Conservation (phyloP, 2,888 invertebrate genomes). For the Synanthedon myopaeformis region DNA sequence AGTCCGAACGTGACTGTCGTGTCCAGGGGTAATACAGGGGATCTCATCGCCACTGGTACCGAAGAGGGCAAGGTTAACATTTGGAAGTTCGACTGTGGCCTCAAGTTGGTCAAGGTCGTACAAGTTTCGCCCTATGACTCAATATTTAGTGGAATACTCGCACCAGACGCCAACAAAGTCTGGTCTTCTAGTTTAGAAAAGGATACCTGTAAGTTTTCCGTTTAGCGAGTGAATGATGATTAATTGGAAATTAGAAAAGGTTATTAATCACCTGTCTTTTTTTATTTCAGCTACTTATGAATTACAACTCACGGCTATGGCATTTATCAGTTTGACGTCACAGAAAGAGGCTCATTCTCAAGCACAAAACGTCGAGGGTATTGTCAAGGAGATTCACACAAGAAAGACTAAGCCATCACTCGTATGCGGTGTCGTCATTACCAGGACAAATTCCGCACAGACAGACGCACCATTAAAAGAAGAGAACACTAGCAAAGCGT, state of each 20-base stretch:
- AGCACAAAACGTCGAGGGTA: slow-evolving; percentile 34
- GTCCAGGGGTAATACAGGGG: slow-evolving; percentile 72
- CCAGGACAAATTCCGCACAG: slow-evolving; percentile 32
- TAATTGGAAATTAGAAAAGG: not conserved
- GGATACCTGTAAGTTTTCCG: slow-evolving; percentile 47
- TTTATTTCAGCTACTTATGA: slow-evolving; percentile 44
- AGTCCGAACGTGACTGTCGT: slow-evolving; percentile 67
- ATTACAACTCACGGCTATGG: slow-evolving; percentile 58
- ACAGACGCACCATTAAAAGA: slow-evolving; percentile 43
- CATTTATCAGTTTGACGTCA: slow-evolving; percentile 53
- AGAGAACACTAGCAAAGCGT: slow-evolving; percentile 48
- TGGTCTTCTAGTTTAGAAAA: slow-evolving; percentile 61
- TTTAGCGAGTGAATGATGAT: not conserved
- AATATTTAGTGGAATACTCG: slow-evolving; percentile 56
- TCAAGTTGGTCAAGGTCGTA: slow-evolving; percentile 76
- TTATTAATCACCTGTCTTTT: not conserved
- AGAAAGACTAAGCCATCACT: slow-evolving; percentile 51
- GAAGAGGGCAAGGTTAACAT: slow-evolving; percentile 78
- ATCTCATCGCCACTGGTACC: slow-evolving; percentile 70
- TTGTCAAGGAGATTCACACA: slow-evolving; percentile 41
- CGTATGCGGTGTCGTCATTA: slow-evolving; percentile 51
- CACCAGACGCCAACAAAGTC: slow-evolving; percentile 52
- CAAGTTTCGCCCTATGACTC: slow-evolving; percentile 60
- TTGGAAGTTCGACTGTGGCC: slow-evolving; percentile 85
- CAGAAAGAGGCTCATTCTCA: slow-evolving; percentile 45